Evolutionary conservation across 2,888 invertebrate species (phyloP).

Genomic region (Ceriagrion tenellum): DNA sequence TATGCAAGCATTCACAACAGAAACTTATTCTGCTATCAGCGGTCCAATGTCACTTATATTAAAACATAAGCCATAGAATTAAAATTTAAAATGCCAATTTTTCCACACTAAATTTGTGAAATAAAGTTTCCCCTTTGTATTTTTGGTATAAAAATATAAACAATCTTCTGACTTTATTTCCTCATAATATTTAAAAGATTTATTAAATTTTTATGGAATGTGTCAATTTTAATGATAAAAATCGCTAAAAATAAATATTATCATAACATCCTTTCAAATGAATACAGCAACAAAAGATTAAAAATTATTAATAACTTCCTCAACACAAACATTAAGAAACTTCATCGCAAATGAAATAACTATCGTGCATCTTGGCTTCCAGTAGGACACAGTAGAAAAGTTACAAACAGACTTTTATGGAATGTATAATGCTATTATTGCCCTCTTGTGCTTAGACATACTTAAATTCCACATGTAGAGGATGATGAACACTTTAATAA

Average conservation of each 20-base stretch:
- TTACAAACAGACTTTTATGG: conserved; percentile 43
- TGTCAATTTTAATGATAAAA: not conserved
- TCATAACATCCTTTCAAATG: not conserved
- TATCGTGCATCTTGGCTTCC: not conserved
- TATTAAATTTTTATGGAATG: conserved; percentile 17
- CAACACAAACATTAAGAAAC: not conserved
- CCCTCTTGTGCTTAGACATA: conserved; percentile 44
- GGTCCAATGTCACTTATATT: not conserved
- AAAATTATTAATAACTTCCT: not conserved
- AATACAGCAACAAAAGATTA: not conserved
- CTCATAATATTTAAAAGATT: conserved; percentile 24
- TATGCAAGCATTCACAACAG: not conserved
- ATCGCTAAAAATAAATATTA: not conserved
- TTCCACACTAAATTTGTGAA: conserved; percentile 3
- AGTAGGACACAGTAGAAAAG: conserved; percentile 23
- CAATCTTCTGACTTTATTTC: not conserved
- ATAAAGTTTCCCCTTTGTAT: not conserved
- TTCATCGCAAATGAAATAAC: not conserved
- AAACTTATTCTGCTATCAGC: not conserved
- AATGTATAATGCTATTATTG: conserved; percentile 46
- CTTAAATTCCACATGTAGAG: not conserved
- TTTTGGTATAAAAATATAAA: conserved; percentile 39
- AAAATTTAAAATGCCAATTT: conserved; percentile 14
- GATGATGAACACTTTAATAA: conserved; percentile 20
- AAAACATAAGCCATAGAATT: not conserved